Conservation (phyloP, 1,140 invertebrate genomes). For the Drosophila ogumai region DNA sequence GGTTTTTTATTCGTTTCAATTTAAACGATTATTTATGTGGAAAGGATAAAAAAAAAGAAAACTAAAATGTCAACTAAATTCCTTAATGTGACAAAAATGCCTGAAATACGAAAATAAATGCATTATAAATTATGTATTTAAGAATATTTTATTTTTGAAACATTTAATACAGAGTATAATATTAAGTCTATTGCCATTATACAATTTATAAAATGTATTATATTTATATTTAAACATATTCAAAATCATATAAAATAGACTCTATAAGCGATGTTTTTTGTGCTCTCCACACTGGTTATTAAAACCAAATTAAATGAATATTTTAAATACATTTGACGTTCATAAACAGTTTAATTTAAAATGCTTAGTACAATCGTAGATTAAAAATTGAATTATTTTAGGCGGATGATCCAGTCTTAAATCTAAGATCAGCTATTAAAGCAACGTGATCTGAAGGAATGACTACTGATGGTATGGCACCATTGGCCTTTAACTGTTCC, state of each 20-base stretch:
- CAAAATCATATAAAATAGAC: not conserved
- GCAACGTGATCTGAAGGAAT: conserved; percentile 97
- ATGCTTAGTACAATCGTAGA: not conserved
- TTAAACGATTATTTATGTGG: conserved; percentile 1
- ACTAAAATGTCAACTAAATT: not conserved
- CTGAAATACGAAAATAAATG: not conserved
- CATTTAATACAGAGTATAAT: too few species aligned
- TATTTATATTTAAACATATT: not conserved
- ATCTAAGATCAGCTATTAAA: conserved; percentile 91
- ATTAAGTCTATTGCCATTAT: too few species aligned
- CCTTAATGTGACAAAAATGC: not conserved
- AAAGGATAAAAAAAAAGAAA: not conserved
- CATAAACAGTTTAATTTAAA: not conserved
- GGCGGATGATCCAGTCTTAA: conserved; percentile 25
- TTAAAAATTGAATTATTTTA: not conserved
- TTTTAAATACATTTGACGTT: not conserved
- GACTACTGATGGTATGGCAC: conserved; percentile 92
- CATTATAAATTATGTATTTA: not conserved
- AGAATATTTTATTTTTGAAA: too few species aligned
- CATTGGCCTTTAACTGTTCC: conserved; percentile 89
- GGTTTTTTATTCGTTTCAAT: conserved; percentile 14
- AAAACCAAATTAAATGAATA: not conserved
- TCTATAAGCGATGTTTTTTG: not conserved
- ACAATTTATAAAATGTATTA: not conserved
- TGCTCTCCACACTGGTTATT: not conserved